A percentile compares a stretch with the other conserved stretches of the same genome.
These are phyloP conservation scores for Melanotus villosus DNA, from an alignment of 2,888 invertebrate genomes.

Conservation along the genomic window DNA sequence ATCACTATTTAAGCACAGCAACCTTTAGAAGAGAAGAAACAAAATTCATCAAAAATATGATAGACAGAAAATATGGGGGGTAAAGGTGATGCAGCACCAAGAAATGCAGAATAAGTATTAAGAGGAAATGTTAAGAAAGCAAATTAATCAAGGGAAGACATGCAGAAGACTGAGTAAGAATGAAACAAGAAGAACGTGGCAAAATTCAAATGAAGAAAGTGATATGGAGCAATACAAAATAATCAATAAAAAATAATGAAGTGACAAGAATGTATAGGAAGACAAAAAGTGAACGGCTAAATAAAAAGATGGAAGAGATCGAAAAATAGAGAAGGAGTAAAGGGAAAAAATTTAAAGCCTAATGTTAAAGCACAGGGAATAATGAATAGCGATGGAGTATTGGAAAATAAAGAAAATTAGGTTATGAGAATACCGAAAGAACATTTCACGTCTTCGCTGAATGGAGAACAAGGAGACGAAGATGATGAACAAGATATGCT, in stretches of 20 bases:
- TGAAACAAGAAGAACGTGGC: neutral
- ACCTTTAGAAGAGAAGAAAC: neutral
- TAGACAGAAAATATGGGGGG: too few relatives aligned
- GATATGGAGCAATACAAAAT: too few relatives aligned
- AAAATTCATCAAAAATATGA: neutral
- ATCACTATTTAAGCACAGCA: neutral
- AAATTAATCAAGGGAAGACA: neutral
- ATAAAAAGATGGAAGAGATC: neutral
- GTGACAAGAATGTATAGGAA: neutral
- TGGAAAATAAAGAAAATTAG: neutral
- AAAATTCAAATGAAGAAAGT: neutral
- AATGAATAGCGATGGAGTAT: too few relatives aligned
- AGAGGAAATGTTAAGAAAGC: neutral
- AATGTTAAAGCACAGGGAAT: neutral
- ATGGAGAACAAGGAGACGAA: neutral
- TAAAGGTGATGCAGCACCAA: too few relatives aligned
- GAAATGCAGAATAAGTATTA: neutral
- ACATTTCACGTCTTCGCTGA: neutral
- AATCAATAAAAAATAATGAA: neutral
- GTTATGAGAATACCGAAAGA: neutral
- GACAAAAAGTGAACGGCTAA: neutral
- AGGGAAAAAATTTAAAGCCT: neutral
- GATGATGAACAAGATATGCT: neutral
- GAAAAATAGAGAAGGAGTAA: neutral
- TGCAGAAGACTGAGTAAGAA: neutral